Percentiles rank a stretch among this genome's conserved stretches.
phyloP scores from a whole-genome alignment of 2,888 invertebrate species.

The Vanessa cardui region DNA sequence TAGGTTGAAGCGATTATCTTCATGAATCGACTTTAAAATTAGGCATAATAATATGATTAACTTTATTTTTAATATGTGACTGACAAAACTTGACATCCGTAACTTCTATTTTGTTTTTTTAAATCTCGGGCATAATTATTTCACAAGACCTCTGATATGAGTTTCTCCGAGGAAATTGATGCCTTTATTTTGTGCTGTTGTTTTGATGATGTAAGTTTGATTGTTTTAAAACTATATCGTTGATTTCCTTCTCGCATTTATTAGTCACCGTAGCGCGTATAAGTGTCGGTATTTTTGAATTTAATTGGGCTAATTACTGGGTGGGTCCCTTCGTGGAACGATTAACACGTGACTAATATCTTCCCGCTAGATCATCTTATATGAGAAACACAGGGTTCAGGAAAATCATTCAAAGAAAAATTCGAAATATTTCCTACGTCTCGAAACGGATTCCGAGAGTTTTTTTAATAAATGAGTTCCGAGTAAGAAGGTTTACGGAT shows the following conservation, averaged over 20 bases:
- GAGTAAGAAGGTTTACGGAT: slow-evolving; percentile 22
- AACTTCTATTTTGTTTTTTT: slow-evolving; percentile 49
- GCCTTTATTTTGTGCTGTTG: slow-evolving; percentile 49
- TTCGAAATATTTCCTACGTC: slow-evolving; percentile 30
- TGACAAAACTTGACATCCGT: slow-evolving; percentile 70
- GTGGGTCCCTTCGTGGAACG: slow-evolving; percentile 63
- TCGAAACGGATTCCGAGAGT: slow-evolving; percentile 27
- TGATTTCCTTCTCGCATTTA: slow-evolving; percentile 40
- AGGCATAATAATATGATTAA: slow-evolving; percentile 75
- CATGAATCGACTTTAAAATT: slow-evolving; percentile 74
- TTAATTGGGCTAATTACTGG: slow-evolving; percentile 72
- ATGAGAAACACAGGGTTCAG: slow-evolving; percentile 33
- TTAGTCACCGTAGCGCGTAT: slow-evolving; percentile 42
- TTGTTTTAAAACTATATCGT: slow-evolving; percentile 42
- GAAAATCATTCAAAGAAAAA: slow-evolving; percentile 33
- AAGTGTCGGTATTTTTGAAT: slow-evolving; percentile 45
- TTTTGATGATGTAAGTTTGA: slow-evolving; percentile 45
- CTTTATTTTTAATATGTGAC: slow-evolving; percentile 73
- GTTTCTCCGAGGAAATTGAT: slow-evolving; percentile 49
- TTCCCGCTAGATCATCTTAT: slow-evolving; percentile 18
- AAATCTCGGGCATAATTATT: slow-evolving; percentile 47
- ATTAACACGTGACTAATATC: slow-evolving; percentile 34
- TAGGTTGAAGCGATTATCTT: slow-evolving; percentile 70
- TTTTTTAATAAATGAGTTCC: slow-evolving; percentile 25
- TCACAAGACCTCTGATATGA: slow-evolving; percentile 39